A percentile compares a stretch with the other conserved stretches of the same genome.
Conservation (phyloP, 2,113 vertebrate genomes). For the Amphiprion percula region DNA sequence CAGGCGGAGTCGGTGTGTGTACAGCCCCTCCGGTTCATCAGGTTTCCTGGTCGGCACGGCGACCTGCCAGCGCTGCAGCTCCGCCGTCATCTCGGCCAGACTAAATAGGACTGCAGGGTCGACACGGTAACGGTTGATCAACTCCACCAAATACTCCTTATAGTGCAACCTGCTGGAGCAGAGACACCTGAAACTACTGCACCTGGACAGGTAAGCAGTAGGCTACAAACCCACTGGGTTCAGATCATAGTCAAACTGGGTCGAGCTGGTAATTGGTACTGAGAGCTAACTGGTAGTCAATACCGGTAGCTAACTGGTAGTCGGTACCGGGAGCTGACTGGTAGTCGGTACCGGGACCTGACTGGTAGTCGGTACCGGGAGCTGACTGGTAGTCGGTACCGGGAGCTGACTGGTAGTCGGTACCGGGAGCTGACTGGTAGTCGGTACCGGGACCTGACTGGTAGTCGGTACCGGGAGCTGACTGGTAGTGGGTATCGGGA, state of each 20-base stretch:
- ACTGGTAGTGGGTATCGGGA: no score
- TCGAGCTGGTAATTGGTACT: no score
- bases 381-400: no score
- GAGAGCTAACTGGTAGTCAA: no score
- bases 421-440: conserved; percentile 61
- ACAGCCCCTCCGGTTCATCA: conserved; percentile 61
- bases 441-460: no score
- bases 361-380: no score
- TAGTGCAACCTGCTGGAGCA: conserved; percentile 75
- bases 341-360: no score
- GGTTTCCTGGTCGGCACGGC: conserved; percentile 55
- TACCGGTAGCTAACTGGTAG: conserved; percentile 55
- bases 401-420: conserved; percentile 10
- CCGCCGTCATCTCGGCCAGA: conserved; percentile 64
- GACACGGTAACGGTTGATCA: conserved; percentile 71
- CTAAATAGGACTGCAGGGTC: conserved; percentile 79
- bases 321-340: no score
- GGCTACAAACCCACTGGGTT: no score
- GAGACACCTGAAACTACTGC: not conserved
- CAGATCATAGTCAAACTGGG: no score
- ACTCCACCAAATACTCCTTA: conserved; percentile 82
- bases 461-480: no score
- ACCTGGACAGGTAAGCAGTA: not conserved
- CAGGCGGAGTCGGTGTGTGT: conserved; percentile 70
- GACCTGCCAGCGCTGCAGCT: conserved; percentile 77